Evolutionary conservation across 2,888 invertebrate species (phyloP), one percentile per base, ranked within the genome.

Genomic region (Campoletis raptor): DNA sequence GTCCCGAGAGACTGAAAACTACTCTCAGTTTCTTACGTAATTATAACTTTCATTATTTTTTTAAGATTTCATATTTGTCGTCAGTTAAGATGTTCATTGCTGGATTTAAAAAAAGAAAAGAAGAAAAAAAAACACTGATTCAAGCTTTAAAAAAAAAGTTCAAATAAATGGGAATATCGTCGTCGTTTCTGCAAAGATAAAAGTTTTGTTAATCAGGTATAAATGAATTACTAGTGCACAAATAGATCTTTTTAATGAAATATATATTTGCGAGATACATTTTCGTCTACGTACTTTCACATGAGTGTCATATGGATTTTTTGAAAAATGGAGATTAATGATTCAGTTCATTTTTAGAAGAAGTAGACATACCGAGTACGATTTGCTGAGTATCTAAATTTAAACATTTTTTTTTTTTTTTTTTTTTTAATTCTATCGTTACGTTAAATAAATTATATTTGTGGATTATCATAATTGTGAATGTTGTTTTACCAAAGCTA

Each of bases 351-450:
- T n/a, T 10, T 73, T 73, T 0, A 81, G 52, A 15, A 85, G 74
- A 42, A 85, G 79, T 37, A 85, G n/a, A 37, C 82, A 82, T 24
- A 42, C 79, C 40, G 82, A 74, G 67, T 85, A 85, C 15, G 85
- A 79, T 69, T 79, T 67, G 21, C 72, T 86, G 54, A 86, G 72
- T 66, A 86, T 86, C 86, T 86, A 30, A 2, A 79, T 61, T 15
- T 5, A 10, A 45, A 52, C 36, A 45, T 57, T n/a, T n/a, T n/a
- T n/a, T n/a, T 21, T 40, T 5, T 15, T 12, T 42, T 30, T 21
- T 24, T 8, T 7, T 8, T 7, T 52, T 36, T 10, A 6, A 52
- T 37, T 7, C 15, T 42, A 78, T 15, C 42, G 18, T 21, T 36
- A 18, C 2, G 12, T 12, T 66, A 45, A 52, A 15, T 37, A 10